Base-by-base conservation (phyloP, 2,888 invertebrate species). In the Balanococcus diminutus region DNA sequence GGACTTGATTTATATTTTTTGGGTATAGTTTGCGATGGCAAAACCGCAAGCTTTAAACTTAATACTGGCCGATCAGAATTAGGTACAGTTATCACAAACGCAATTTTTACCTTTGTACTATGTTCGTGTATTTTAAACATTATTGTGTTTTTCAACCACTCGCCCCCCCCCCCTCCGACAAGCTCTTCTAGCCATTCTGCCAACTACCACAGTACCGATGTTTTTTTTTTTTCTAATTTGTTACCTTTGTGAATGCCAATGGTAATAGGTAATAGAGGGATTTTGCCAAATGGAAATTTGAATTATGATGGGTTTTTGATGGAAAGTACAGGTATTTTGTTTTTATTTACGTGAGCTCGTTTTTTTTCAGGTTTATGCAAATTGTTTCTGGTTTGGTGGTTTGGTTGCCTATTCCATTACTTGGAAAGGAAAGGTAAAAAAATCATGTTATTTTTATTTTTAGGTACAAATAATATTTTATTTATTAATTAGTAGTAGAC, bases 1-100 rank as follows among this genome's bases (percentile, higher is more conserved):
- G 28, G 25, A 28, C 67, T 67, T 67, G 67, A 67, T 67, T 67
- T 67, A 67, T 67, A 25, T 67, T 67, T 67, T 67, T 67, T 67
- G 22, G 25, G 28, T 46, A 46, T n/a, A 46, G 46, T 67, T 67
- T 25, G 67, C 67, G 11, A 67, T 28, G 11, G 67, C 67, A 25
- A 67, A 67, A 67, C 67, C 67, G 28, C 67, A 25, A 67, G 25
- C 25, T 67, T 25, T 67, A 28, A 67, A 67, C 67, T 67, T 22
- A 28, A 67, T 67, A 67, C 22, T 25, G 25, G 67, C 28, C 46
- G 46, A 46, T 46, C 46, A n/a, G n/a, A 46, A 46, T 46, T 46
- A n/a, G n/a, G n/a, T n/a, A 46, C 25, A 67, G 67, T 28, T 67
- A 67, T 67, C 25, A 67, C 67, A 28, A 67, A 67, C 28, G 67